These are phyloP conservation scores for Vanacampus margaritifer DNA, from an alignment of 2,113 vertebrate species.

Conservation along the genomic window DNA sequence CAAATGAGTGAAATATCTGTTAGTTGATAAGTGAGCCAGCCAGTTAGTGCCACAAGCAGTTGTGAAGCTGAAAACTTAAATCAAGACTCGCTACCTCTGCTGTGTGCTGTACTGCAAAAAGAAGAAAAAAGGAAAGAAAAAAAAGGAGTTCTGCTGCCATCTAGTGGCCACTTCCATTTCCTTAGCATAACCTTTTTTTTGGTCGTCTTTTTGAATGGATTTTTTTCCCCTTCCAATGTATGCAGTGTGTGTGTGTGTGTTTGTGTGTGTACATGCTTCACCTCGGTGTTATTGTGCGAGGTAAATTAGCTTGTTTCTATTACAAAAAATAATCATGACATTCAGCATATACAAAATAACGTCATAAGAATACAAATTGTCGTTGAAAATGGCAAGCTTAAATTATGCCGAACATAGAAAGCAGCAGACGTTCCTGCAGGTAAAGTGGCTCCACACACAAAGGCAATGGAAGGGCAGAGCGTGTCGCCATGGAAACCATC, in stretches of 20 bases:
- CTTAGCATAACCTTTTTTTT: not conserved
- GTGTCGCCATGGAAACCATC: conserved; percentile 86
- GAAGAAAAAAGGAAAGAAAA: not conserved
- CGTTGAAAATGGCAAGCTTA: not conserved
- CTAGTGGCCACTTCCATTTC: conserved; percentile 31
- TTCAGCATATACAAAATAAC: not conserved
- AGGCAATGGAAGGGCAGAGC: conserved; percentile 72
- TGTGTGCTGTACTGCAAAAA: not conserved
- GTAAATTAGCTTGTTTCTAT: not conserved
- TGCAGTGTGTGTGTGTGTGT: not conserved
- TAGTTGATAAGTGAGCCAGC: no score
- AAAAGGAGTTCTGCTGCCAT: conserved; percentile 50
- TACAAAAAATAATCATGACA: not conserved
- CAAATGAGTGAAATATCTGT: no score
- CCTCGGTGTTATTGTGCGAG: not conserved
- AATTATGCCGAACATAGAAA: not conserved
- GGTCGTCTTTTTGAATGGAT: not conserved
- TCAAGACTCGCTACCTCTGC: not conserved
- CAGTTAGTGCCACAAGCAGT: no score
- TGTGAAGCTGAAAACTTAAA: not conserved
- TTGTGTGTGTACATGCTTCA: not conserved
- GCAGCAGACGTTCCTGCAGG: conserved; percentile 25
- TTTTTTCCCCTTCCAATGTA: not conserved
- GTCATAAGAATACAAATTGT: not conserved
- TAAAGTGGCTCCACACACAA: conserved; percentile 64